Conservation (phyloP, 2,888 invertebrate species). For the Drosophila macrospina region DNA sequence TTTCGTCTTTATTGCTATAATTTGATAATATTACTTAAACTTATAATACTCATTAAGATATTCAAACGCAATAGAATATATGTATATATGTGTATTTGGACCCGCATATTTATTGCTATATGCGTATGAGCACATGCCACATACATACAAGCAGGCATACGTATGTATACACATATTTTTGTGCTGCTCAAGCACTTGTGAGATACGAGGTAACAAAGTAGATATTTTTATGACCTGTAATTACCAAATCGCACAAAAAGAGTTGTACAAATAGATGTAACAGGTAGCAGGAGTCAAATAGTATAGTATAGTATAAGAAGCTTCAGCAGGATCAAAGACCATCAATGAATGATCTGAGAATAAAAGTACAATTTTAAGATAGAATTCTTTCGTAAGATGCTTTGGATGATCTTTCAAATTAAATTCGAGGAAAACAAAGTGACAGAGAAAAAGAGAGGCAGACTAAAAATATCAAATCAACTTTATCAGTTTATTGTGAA, state of each 20-base stretch:
- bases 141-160: neutral
- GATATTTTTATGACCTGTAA: constrained; percentile 21
- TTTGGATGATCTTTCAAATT: neutral
- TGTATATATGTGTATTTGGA: neutral
- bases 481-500: neutral
- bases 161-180: constrained; percentile 2
- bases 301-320: neutral
- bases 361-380: neutral
- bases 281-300: constrained; percentile 11
- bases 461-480: neutral
- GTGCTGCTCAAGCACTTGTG: constrained; percentile 6
- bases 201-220: constrained; percentile 21
- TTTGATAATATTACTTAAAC: constrained; percentile 1
- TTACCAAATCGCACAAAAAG: constrained; percentile 12
- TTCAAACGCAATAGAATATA: constrained; percentile 1
- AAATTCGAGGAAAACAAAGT: neutral
- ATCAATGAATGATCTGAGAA: neutral
- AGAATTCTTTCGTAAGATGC: neutral
- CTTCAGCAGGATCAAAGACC: neutral
- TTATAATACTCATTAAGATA: constrained; percentile 9
- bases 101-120: constrained; percentile 4
- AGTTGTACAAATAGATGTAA: constrained; percentile 10
- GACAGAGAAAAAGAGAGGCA: too few relatives aligned
- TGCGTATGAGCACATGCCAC: neutral
- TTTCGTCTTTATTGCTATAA: neutral